Conservation (phyloP, 2,113 vertebrate species). For the Laterallus jamaicensis region DNA sequence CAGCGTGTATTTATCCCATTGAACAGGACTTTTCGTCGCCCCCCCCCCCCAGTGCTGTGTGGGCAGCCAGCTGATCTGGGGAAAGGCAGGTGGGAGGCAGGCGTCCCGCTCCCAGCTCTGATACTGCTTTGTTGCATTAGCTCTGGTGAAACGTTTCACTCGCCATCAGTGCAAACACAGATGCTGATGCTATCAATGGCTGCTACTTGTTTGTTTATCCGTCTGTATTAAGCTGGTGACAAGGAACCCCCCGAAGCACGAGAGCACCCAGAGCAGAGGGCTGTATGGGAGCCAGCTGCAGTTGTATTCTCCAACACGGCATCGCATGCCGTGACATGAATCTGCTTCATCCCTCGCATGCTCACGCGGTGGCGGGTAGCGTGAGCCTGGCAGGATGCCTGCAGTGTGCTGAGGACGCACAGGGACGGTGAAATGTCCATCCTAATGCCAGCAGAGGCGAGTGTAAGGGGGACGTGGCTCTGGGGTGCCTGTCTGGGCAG, state of each 20-base stretch:
- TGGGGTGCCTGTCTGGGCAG: not conserved
- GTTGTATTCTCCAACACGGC: accelerated
- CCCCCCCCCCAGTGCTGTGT: not conserved
- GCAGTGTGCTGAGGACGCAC: accelerated
- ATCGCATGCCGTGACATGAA: accelerated
- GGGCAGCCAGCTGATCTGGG: not conserved
- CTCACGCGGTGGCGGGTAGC: accelerated
- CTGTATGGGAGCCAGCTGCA: not conserved
- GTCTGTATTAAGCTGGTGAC: not conserved
- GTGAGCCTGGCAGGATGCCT: not conserved
- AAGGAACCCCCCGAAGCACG: not conserved
- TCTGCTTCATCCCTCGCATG: not conserved
- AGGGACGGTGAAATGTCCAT: not conserved
- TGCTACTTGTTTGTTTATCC: constrained; percentile 11
- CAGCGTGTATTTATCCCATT: not conserved
- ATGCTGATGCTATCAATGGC: not conserved
- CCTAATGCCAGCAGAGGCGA: not conserved
- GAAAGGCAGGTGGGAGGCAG: not conserved
- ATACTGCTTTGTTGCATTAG: not conserved
- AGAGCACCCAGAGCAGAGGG: not conserved
- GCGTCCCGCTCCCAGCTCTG: not conserved
- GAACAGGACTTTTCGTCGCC: not conserved
- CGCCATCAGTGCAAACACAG: not conserved
- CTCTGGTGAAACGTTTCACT: not conserved
- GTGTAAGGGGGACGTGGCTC: not conserved